Base-by-base conservation (phyloP, 2,888 invertebrate genomes). In the Orthonevra nobilis region DNA sequence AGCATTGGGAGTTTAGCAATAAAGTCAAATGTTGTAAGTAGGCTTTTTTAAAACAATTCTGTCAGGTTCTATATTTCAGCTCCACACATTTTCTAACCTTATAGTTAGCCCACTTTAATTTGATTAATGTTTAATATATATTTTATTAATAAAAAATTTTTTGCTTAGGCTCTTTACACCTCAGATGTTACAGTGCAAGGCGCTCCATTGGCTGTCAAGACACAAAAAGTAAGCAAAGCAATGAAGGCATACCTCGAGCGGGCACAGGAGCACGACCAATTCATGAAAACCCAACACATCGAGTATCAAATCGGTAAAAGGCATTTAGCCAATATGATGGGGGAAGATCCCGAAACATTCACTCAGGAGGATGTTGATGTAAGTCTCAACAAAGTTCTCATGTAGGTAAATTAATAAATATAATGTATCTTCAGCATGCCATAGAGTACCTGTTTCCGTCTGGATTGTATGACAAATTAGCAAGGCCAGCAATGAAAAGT, bases 261-360 rank as follows among this genome's bases (percentile, higher is more conserved):
- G 84, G 94, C 97, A 4, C 90, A 91, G 84, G 92, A 93, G 84
- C 94, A 97, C 86, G 94, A 96, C 85, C 92, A 93, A 77, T 96
- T 97, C 85, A 95, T 98, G 92, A 91, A 93, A 84, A 91, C 92
- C 81, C 93, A 97, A 88, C 90, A 91, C 50, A 88, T 91, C 7
- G 96, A 97, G 84, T 99, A 93, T 88, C 93, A 96, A 87, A 93
- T 97, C 84, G 99, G 99, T 10, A 96, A 95, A 87, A 91, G 98
- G 26, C 98, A 99, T 90, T 91, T 99, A 81, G 99, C 99, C 0
- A 98, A 98, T 87, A 99, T 99, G 93, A 99, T 99, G 99, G 98
- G 98, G 0, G 93, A 94, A 88, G 95, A 98, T 90, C 94, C 95
- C 0, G 95, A 97, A 84, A 93, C 92, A 0, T 96, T 99, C 86